Base-by-base conservation (phyloP, 2,888 invertebrate species). In the Alentia gelatinosa region DNA sequence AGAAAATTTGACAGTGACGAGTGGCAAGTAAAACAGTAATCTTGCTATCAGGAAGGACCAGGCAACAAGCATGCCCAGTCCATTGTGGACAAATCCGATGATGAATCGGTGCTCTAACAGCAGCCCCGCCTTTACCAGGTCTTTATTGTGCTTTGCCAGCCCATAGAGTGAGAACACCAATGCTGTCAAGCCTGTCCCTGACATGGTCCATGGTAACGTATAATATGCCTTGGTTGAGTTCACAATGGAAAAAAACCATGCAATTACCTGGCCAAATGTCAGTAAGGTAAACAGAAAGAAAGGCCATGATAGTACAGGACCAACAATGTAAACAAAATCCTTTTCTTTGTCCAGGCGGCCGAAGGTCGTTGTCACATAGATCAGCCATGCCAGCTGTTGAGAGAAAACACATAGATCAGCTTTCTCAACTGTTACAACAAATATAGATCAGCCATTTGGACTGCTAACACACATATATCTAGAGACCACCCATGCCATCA, bases 291-390 rank as follows among this genome's bases (percentile, higher is more conserved):
- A 19, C 39, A 83, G 23, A 39, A 37, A 83, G 39, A 83, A 83
- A 30, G 23, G 1, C 83, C 83, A 83, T 12, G 15, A 26, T 37
- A n/a, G 39, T 3, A 42, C 39, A 39, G 83, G 83, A 5, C 83
- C 83, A 7, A 83, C 37, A 23, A 42, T 83, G 83, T 83, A 83
- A 23, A 83, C 37, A 19, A 40, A 83, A 23, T 83, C 83, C 39
- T 83, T 42, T 26, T 83, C 83, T 9, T 42, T 42, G 83, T 83
- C 83, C 1, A 40, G 39, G 15, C 83, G 3, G 35, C 15, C 37
- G 83, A 83, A 83, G n/a, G 83, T 83, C 4, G 83, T 39, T 1
- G 83, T 39, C 39, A 83, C 26, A 39, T 83, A 83, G 39, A 83
- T 83, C 83, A 83, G 42, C 39, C 83, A 83, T 15, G 39, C 15